These are phyloP conservation scores for Byasa hedistus DNA, from an alignment of 2,888 invertebrate species.

Conservation along the genomic window DNA sequence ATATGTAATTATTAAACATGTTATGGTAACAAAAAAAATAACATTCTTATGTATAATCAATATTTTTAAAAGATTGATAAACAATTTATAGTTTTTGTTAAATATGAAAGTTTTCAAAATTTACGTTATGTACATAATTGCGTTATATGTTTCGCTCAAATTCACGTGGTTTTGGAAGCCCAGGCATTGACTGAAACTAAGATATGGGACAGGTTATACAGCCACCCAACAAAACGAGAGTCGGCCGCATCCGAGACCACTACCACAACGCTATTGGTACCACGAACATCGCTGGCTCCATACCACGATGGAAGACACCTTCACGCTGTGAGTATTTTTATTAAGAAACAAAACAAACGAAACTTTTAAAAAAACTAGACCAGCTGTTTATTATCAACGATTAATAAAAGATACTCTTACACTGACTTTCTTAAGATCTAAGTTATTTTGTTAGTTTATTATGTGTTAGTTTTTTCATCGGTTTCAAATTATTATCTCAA, in stretches of 20 bases:
- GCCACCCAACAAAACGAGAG: conserved; percentile 88
- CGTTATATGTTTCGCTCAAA: too few relatives aligned
- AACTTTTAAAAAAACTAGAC: background rate
- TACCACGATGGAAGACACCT: conserved; percentile 64
- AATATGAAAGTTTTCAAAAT: too few relatives aligned
- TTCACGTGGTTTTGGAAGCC: background rate
- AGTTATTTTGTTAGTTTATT: background rate
- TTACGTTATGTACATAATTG: too few relatives aligned
- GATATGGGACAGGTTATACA: conserved; percentile 81
- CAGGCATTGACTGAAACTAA: conserved; percentile 7
- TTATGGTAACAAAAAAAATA: too few relatives aligned
- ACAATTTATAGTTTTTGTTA: too few relatives aligned
- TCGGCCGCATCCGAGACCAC: conserved; percentile 90
- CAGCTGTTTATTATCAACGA: too few relatives aligned
- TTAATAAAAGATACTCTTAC: too few relatives aligned
- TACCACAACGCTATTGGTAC: conserved; percentile 84
- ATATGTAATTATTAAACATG: too few relatives aligned
- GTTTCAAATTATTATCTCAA: too few relatives aligned
- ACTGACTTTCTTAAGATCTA: background rate
- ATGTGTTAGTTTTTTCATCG: too few relatives aligned
- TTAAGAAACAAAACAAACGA: background rate
- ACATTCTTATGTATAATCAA: too few relatives aligned
- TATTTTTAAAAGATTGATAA: too few relatives aligned
- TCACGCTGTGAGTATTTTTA: conserved; percentile 60
- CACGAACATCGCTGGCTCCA: conserved; percentile 67